These are phyloP conservation scores for Rhyacophila evoluta DNA, from an alignment of 2,888 invertebrate species.

Conservation along the genomic window DNA sequence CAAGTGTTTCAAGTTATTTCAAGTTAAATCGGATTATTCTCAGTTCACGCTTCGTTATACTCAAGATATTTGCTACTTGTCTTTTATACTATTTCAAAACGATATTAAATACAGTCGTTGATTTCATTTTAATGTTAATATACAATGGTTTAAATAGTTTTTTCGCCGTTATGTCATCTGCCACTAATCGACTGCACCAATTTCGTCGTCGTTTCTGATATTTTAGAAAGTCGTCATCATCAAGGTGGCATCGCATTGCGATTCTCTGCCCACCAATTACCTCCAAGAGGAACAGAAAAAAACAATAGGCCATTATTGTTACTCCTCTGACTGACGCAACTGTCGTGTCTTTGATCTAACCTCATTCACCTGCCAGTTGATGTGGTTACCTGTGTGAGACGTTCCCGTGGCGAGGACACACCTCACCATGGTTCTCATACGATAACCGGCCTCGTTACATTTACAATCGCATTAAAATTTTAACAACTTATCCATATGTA, in stretches of 20 bases:
- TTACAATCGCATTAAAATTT: background rate
- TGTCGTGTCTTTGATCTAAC: slow-evolving; percentile 19
- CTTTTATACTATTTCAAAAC: background rate
- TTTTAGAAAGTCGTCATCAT: slow-evolving; percentile 14
- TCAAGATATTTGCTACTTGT: slow-evolving; percentile 40
- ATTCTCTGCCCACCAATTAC: slow-evolving; percentile 14
- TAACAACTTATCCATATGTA: background rate
- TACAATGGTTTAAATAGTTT: background rate
- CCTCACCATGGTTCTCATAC: background rate
- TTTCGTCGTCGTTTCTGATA: background rate
- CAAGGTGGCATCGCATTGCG: slow-evolving; percentile 15
- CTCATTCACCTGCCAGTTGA: slow-evolving; percentile 1
- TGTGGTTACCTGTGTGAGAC: background rate
- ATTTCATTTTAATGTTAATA: background rate
- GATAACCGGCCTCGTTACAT: background rate
- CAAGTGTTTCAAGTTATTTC: slow-evolving; percentile 40
- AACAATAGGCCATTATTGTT: slow-evolving; percentile 19
- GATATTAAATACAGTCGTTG: slow-evolving; percentile 1
- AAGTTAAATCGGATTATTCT: slow-evolving; percentile 48
- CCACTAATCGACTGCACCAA: slow-evolving; percentile 13
- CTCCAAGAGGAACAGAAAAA: background rate
- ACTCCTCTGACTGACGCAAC: background rate
- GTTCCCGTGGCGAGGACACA: background rate
- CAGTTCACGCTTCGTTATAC: slow-evolving; percentile 49
- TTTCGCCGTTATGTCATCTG: slow-evolving; percentile 11